Conservation (phyloP, 92 coral and sea anemone genomes). For the Parazoanthus atlanticus region DNA sequence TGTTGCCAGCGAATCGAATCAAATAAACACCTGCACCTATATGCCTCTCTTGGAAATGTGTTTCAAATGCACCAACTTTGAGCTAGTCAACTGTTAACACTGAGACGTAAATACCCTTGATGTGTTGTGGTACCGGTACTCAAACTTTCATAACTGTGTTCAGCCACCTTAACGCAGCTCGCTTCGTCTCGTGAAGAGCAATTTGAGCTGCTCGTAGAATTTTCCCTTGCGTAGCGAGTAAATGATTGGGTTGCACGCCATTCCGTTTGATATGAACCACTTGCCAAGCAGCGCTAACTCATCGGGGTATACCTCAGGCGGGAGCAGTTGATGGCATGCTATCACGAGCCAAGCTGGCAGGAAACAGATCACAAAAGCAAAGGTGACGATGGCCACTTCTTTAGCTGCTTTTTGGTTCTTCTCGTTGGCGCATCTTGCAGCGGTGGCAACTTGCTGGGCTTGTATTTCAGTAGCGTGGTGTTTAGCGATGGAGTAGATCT, state of each 20-base stretch:
- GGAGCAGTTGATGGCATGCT: conserved; percentile 3
- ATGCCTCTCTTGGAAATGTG: too few species aligned
- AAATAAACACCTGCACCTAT: too few species aligned
- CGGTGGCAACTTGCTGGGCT: neutral
- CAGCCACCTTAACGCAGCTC: too few species aligned
- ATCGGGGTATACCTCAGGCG: conserved; percentile 3
- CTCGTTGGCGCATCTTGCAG: neutral
- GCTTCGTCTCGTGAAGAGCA: neutral
- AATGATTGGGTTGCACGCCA: neutral
- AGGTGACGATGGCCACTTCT: neutral
- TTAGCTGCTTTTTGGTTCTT: neutral
- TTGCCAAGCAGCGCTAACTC: neutral
- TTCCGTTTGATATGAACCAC: neutral
- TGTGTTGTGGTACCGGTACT: too few species aligned
- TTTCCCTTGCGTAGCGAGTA: neutral
- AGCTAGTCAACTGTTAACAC: too few species aligned
- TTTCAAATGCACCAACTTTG: too few species aligned
- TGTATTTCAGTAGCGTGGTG: neutral
- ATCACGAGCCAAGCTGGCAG: neutral
- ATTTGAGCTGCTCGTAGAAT: neutral
- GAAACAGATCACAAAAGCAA: neutral
- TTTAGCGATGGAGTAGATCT: neutral
- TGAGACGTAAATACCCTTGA: too few species aligned
- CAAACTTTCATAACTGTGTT: too few species aligned
- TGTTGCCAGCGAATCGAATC: too few species aligned